Percentiles rank a stretch among this genome's conserved stretches.
phyloP scores from a whole-genome alignment of 2,113 vertebrate species.

The Pantherophis guttatus region DNA sequence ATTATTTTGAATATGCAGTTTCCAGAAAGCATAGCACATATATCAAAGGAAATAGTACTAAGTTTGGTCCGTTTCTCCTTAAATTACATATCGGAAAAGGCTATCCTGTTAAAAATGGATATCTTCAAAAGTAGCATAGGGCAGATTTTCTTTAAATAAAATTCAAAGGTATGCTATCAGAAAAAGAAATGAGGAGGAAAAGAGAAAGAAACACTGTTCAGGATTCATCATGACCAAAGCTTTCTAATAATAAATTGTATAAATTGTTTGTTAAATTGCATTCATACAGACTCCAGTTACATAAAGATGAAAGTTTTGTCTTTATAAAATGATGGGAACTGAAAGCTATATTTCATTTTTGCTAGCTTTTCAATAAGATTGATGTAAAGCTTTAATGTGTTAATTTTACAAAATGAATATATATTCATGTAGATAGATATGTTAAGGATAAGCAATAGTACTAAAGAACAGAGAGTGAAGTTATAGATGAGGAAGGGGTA shows the following conservation, averaged over 20 bases:
- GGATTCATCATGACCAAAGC: constrained; percentile 41
- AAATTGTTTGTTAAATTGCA: constrained; percentile 43
- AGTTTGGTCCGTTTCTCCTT: neutral
- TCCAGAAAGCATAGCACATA: neutral
- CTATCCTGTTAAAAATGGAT: neutral
- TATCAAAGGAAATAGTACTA: neutral
- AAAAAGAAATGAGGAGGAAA: neutral
- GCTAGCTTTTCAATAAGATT: constrained; percentile 56
- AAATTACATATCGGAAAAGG: neutral
- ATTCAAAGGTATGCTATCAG: constrained; percentile 26
- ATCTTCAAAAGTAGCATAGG: neutral
- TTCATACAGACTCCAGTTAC: constrained; percentile 38
- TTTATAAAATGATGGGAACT: constrained; percentile 50
- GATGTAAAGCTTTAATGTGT: constrained; percentile 48
- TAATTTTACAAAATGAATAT: constrained; percentile 55
- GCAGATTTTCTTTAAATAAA: constrained; percentile 25
- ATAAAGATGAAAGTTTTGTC: constrained; percentile 45
- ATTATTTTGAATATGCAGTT: neutral
- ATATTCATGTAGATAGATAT: constrained; percentile 48
- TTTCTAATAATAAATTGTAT: constrained; percentile 33
- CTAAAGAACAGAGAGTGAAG: constrained; percentile 24
- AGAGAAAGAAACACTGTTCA: neutral
- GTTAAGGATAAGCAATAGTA: constrained; percentile 48
- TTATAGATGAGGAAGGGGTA: neutral
- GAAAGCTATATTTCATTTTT: constrained; percentile 56